phyloP scores from a whole-genome alignment of 2,797 vertebrate species.

The Phoebastria nigripes region DNA sequence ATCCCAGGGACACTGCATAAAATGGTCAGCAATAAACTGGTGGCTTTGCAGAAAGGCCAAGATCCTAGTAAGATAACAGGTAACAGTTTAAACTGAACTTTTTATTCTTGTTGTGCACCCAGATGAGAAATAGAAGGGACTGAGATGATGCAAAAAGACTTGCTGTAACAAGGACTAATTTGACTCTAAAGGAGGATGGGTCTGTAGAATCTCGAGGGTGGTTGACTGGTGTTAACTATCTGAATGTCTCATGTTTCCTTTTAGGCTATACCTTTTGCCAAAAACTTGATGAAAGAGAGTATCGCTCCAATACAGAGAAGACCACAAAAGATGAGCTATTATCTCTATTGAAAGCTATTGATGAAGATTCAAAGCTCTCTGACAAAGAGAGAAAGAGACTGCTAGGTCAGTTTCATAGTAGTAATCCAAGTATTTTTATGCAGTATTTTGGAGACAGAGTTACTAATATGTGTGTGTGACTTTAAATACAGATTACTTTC shows the following conservation, averaged over 20 bases:
- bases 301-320: conserved; percentile 77
- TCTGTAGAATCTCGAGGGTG: neutral
- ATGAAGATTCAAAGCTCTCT: conserved; percentile 87
- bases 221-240: neutral
- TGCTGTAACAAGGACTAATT: neutral
- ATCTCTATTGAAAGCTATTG: conserved; percentile 84
- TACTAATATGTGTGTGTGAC: conserved; percentile 73
- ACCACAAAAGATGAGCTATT: conserved; percentile 88
- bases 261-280: conserved; percentile 86
- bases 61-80: conserved; percentile 84
- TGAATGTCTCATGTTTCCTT: neutral
- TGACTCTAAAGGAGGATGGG: neutral
- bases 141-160: neutral
- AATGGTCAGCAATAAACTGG: conserved; percentile 90
- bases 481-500: conserved; percentile 23
- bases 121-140: neutral
- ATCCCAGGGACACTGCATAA: conserved; percentile 89
- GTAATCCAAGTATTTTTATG: conserved; percentile 90
- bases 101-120: neutral
- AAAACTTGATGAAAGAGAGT: conserved; percentile 78
- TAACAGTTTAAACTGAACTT: conserved; percentile 46
- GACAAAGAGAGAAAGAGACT: conserved; percentile 88
- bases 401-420: conserved; percentile 90
- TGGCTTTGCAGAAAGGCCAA: conserved; percentile 84
- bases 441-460: conserved; percentile 91